phyloP scores from a whole-genome alignment of 1,140 invertebrate species.

The Armadillidium nasatum region DNA sequence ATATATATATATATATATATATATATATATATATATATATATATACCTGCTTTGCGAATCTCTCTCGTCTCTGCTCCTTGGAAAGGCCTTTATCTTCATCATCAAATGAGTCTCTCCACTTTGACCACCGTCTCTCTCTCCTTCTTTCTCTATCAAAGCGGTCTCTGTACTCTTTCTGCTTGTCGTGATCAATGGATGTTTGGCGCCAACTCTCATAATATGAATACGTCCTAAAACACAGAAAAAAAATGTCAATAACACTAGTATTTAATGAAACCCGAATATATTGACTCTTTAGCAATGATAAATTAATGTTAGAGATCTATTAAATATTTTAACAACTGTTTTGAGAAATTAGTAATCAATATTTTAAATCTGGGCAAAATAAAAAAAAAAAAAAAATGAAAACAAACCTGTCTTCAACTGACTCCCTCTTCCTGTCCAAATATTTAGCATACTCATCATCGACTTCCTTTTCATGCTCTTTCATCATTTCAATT shows the following conservation, averaged over 20 bases:
- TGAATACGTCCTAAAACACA: not conserved
- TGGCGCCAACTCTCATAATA: not conserved
- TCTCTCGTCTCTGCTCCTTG: slow-evolving; percentile 17
- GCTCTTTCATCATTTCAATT: slow-evolving; percentile 86
- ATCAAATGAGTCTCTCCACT: not conserved
- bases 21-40: too few species aligned
- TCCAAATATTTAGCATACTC: slow-evolving; percentile 55
- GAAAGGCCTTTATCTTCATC: slow-evolving; percentile 20
- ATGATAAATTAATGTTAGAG: too few species aligned
- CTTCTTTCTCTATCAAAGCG: not conserved
- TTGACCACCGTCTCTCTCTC: not conserved
- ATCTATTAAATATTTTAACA: too few species aligned
- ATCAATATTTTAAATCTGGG: too few species aligned
- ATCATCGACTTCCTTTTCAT: slow-evolving; percentile 74
- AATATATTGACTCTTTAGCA: too few species aligned
- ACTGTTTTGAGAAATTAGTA: too few species aligned
- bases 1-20: too few species aligned
- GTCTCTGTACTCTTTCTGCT: not conserved
- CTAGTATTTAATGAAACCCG: too few species aligned
- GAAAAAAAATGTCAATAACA: not conserved
- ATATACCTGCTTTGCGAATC: slow-evolving; percentile 20
- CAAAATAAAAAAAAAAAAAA: not conserved
- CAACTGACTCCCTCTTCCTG: not conserved
- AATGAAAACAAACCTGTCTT: not conserved
- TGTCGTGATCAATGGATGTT: not conserved